Conservation (phyloP, 2,888 invertebrate species). For the Polylopha cassiicola region DNA sequence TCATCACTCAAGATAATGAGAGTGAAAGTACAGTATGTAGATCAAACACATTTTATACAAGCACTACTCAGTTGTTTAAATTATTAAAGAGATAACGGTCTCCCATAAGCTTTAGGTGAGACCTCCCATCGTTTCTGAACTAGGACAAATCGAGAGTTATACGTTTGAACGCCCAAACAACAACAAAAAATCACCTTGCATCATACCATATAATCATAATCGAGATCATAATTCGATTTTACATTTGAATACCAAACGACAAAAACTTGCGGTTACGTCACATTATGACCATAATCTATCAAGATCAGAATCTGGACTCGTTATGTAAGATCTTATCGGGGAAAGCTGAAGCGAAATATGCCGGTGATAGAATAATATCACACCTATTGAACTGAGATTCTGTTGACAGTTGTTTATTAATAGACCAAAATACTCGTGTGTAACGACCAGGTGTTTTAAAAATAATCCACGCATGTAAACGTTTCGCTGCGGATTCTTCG, state of each 20-base stretch:
- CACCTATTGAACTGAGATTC: conserved; percentile 26
- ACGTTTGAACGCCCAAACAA: conserved; percentile 46
- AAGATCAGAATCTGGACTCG: conserved; percentile 50
- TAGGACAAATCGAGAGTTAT: conserved; percentile 52
- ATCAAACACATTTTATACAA: conserved; percentile 29
- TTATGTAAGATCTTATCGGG: conserved; percentile 56
- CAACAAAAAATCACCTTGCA: conserved; percentile 41
- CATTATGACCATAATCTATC: conserved; percentile 69
- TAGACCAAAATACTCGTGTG: conserved; percentile 27
- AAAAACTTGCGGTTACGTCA: conserved; percentile 46
- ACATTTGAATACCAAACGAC: conserved; percentile 21
- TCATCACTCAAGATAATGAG: conserved; percentile 15
- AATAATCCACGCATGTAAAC: conserved; percentile 23
- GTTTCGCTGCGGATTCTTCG: conserved; percentile 11
- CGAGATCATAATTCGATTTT: conserved; percentile 52
- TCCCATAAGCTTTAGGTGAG: conserved; percentile 37
- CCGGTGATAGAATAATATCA: conserved; percentile 19
- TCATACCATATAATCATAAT: conserved; percentile 67
- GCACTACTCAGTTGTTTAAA: conserved; percentile 45
- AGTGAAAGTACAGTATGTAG: conserved; percentile 42
- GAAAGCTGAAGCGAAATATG: conserved; percentile 51
- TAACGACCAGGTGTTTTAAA: conserved; percentile 28
- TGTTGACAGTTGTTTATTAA: conserved; percentile 24
- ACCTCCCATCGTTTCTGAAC: conserved; percentile 47
- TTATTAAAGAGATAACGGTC: conserved; percentile 48